Evolutionary conservation across 2,113 vertebrate species (phyloP).

Genomic region (Cottus gobio): DNA sequence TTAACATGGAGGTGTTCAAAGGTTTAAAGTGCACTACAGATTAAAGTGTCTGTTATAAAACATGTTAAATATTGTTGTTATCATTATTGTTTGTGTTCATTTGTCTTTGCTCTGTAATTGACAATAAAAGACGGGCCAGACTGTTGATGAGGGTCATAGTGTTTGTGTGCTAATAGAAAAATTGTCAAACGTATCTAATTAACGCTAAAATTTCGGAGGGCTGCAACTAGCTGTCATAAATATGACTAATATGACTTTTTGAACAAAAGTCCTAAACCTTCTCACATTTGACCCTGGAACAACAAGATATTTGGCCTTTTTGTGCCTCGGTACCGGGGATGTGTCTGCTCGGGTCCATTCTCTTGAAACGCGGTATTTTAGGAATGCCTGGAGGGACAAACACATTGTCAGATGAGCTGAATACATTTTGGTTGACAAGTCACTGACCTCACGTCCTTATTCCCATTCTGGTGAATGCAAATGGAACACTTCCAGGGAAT

Average conservation of each 20-base stretch:
- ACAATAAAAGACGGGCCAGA: slow-evolving; percentile 81
- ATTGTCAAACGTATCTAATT: neutral
- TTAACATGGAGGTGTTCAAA: slow-evolving; percentile 31
- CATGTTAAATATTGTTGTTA: slow-evolving; percentile 52
- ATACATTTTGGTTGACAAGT: no score
- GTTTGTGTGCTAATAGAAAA: neutral
- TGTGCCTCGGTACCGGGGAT: no score
- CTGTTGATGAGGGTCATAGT: slow-evolving; percentile 57
- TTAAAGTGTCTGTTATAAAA: slow-evolving; percentile 52
- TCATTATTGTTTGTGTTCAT: slow-evolving; percentile 57
- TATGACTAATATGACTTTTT: neutral
- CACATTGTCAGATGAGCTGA: no score
- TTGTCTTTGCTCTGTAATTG: slow-evolving; percentile 70
- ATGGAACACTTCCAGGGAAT: no score
- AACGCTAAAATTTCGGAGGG: neutral
- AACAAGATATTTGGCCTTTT: neutral
- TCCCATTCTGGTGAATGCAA: no score
- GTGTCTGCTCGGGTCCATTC: no score
- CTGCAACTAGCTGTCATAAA: neutral
- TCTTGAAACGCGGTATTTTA: no score
- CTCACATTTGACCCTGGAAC: no score
- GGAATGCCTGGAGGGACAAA: no score
- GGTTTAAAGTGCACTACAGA: slow-evolving; percentile 78
- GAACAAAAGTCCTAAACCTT: no score
- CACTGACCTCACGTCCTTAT: no score